Evolutionary conservation across 2,888 invertebrate species (phyloP), one percentile per base, ranked within the genome.

Genomic region (Ichneumoninae sp.): DNA sequence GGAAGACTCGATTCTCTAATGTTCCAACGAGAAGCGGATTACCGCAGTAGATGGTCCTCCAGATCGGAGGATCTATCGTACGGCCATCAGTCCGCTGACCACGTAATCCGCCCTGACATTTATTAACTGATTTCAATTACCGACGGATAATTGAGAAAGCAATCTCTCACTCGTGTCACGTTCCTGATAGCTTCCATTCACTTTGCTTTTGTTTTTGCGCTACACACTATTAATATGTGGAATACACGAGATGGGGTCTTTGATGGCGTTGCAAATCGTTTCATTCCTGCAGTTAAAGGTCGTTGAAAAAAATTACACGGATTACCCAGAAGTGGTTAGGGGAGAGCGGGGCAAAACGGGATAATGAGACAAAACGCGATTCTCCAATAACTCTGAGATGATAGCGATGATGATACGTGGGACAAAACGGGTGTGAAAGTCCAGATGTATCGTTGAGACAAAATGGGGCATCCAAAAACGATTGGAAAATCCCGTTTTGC

Each of bases 41-140:
- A 33, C 33, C 33, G 6, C 63, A n/a, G 63, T 6, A 33, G 16
- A n/a, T 33, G 63, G 63, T 33, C 33, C 30, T 16, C 6, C 33
- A n/a, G 63, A 40, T 10, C n/a, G 10, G 0, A 65, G 50, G 50
- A 79, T 79, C 65, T 71, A 71, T 71, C 40, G 50, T 7, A 36
- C 44, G 44, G 57, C 40, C 19, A 71, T 75, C 52, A 3, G 66
- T 76, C 66, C 22, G 30, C 57, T 44, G 54, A 78, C 60, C 78
- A 70, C 63, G 33, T 70, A 50, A 69, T 69, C 52, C 54, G 30
- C 69, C 44, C 63, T 47, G 60, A 79, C 71, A 74, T 78, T 68
- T 78, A 83, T 83, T 74, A 83, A 79, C 60, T 52, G 52, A 30
- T 74, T 77, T 71, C 77, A 77, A 82, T 82, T 77, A 77, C 66